A percentile compares a stretch with the other conserved stretches of the same genome.
phyloP scores from a whole-genome alignment of 2,797 vertebrate species.

The Craterocephalus amniculus region DNA sequence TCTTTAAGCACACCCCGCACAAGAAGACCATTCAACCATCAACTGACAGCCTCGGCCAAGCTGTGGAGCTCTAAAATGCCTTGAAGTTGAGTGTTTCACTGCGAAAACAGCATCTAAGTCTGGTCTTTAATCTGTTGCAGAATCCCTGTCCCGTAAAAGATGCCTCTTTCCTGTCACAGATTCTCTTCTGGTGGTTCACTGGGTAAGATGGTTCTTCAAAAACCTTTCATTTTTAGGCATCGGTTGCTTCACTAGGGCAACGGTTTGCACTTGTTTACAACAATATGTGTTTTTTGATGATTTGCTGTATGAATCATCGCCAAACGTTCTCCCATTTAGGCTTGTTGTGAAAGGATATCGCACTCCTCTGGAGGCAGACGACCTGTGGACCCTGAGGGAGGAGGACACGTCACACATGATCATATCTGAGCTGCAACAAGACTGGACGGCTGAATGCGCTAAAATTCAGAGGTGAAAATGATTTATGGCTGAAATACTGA shows the following conservation, averaged over 20 bases:
- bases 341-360: constrained; percentile 89
- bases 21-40: constrained; percentile 53
- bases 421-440: constrained; percentile 85
- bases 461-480: constrained; percentile 83
- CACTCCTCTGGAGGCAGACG: constrained; percentile 80
- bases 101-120: constrained; percentile 51
- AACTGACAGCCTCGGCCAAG: constrained; percentile 18
- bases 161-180: constrained; percentile 92
- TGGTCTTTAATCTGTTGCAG: constrained; percentile 82
- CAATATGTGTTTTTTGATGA: constrained; percentile 56
- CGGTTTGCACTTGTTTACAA: constrained; percentile 68
- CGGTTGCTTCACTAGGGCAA: constrained; percentile 57
- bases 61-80: constrained; percentile 39
- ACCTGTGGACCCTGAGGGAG: constrained; percentile 89
- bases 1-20: constrained; percentile 55
- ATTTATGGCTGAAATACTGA: neutral
- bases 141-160: constrained; percentile 91
- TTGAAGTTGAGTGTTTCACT: constrained; percentile 52
- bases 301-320: constrained; percentile 49
- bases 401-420: constrained; percentile 90
- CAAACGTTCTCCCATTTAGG: constrained; percentile 69
- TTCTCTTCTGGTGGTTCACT: constrained; percentile 96
- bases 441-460: constrained; percentile 82
- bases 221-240: constrained; percentile 47
- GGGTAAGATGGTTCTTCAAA: constrained; percentile 86